These are phyloP conservation scores for Doryteuthis pealeii DNA, from an alignment of 1,140 invertebrate genomes.

Conservation along the genomic window DNA sequence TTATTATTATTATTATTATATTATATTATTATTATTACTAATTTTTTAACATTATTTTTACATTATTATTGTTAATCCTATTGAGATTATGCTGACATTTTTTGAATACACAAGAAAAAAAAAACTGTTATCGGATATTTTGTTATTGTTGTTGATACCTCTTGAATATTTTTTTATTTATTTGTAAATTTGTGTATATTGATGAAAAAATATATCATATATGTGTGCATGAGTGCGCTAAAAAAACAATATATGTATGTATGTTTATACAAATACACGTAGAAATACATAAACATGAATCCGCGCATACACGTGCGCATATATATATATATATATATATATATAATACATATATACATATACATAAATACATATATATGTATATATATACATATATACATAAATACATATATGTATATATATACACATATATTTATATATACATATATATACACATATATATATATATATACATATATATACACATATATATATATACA, in stretches of 20 bases:
- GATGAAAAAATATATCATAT: background rate
- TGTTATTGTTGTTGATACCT: no score
- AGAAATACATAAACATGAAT: background rate
- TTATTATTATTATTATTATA: no score
- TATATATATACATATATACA: constrained; percentile 7
- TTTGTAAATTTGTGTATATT: background rate
- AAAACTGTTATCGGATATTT: no score
- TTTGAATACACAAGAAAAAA: no score
- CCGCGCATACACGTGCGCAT: background rate
- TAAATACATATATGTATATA: background rate
- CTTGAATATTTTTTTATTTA: background rate
- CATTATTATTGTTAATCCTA: no score
- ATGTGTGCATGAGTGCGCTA: background rate
- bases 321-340: background rate
- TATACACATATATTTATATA: no score
- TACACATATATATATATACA: no score
- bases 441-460: no score
- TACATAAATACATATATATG: constrained; percentile 1
- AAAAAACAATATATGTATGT: background rate
- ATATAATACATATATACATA: background rate
- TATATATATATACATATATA: no score
- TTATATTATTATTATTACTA: no score
- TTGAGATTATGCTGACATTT: no score
- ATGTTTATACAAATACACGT: background rate
- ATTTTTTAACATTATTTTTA: no score